Evolutionary conservation across 1,140 invertebrate genomes (phyloP).

Genomic region (Diorhabda sublineata): DNA sequence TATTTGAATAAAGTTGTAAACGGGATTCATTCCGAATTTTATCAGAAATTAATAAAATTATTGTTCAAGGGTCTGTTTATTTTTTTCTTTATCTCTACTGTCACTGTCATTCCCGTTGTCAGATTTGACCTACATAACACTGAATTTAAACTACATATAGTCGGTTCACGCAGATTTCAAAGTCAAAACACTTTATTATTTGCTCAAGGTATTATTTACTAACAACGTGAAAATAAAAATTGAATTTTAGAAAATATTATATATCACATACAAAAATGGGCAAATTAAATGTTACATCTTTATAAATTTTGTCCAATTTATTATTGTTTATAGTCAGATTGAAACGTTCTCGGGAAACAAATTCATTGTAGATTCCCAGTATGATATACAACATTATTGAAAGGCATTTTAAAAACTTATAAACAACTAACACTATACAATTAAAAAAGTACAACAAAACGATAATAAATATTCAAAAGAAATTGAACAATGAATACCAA

Average conservation of each 20-base stretch:
- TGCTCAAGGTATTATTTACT: neutral
- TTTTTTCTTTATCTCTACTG: neutral
- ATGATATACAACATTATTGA: no score
- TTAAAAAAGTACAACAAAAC: no score
- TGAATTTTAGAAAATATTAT: neutral
- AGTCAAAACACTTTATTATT: neutral
- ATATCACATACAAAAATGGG: neutral
- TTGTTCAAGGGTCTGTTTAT: neutral
- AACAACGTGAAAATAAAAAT: neutral
- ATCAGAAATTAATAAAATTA: neutral
- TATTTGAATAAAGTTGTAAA: slow-evolving; percentile 59
- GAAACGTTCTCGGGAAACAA: no score
- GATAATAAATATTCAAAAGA: no score
- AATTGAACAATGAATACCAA: no score
- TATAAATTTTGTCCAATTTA: no score
- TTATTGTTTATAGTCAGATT: neutral
- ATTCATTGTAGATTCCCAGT: no score
- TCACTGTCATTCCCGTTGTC: neutral
- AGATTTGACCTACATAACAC: neutral
- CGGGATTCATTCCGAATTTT: slow-evolving; percentile 49
- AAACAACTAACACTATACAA: no score
- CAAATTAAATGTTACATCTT: neutral
- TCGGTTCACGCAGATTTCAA: neutral
- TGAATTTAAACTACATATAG: neutral
- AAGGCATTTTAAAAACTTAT: no score